A percentile compares a stretch with the other conserved stretches of the same genome.
Evolutionary conservation across 2,113 vertebrate species (phyloP).

Genomic region (Monarcha castaneiventris): DNA sequence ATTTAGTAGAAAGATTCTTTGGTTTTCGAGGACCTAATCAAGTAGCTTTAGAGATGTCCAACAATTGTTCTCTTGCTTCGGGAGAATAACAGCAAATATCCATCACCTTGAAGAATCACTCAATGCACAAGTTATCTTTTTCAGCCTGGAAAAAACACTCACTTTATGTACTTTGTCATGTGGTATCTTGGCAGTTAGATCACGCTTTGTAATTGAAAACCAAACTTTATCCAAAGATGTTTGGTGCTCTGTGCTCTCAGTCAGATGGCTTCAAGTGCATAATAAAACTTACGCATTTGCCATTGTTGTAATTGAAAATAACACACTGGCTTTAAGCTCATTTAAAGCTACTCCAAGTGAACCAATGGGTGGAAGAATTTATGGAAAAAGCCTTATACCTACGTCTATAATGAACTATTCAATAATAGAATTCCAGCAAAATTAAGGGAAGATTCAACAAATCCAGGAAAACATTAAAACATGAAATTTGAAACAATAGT

Average conservation of each 20-base stretch:
- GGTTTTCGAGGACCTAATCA: not conserved
- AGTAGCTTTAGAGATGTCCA: not conserved
- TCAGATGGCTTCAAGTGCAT: not conserved
- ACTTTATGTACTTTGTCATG: constrained; percentile 35
- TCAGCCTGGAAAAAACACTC: not conserved
- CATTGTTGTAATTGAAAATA: not conserved
- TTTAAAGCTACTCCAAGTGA: not conserved
- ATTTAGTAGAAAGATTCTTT: not conserved
- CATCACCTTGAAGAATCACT: constrained; percentile 42
- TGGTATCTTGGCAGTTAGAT: constrained; percentile 52
- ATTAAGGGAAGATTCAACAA: not conserved
- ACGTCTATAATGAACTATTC: not conserved
- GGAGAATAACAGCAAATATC: constrained; percentile 35
- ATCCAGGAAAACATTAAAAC: not conserved
- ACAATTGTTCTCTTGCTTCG: not conserved
- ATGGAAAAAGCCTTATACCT: not conserved
- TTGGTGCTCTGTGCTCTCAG: not conserved
- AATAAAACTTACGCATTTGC: not conserved
- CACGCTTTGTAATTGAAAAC: constrained; percentile 53
- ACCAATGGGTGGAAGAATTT: not conserved
- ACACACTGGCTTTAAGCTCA: not conserved
- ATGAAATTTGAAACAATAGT: not conserved
- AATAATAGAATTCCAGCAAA: not conserved
- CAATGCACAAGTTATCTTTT: constrained; percentile 25
- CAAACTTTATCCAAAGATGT: constrained; percentile 29